Base-by-base conservation (phyloP, 53 echinoderm and acorn worm species). In the Temnopleurus reevesii region DNA sequence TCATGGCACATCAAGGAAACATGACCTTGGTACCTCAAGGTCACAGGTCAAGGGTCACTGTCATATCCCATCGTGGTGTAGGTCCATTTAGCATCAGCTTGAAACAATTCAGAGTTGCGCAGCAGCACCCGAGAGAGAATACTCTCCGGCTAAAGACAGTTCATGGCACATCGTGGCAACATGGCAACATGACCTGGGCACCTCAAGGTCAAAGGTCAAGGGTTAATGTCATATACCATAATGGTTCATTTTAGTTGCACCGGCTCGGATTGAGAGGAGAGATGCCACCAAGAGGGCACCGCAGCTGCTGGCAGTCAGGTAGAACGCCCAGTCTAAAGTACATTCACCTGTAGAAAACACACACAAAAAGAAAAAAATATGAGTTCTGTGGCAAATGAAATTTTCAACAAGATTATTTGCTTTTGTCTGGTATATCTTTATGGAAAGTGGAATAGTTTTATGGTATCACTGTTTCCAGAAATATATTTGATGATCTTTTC, bases 321-420 rank as follows among this genome's bases (percentile, higher is more conserved):
- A 92, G 93, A 93, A 96, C 19, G 95, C 95, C 94, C 93, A 96
- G 25, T 89, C 90, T 76, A 96, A 90, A 13, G 83, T 93, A 77
- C 96, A 96, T 15, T 92, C 82, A 81, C 96, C 96, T 96, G 64
- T 5, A 53, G 44, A 19, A 53, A 7, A 56, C 12, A 51, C 18
- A 45, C 45, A 56, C 36, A 85, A 85, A 28, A 15, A 81, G 29
- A 51, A 35, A 31, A 65, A 2, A 17, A 49, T 12, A 79, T 21
- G 41, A 71, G n/a, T n/a, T n/a, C n/a, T n/a, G n/a, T n/a, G n/a
- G n/a, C n/a, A n/a, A n/a, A n/a, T n/a, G n/a, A n/a, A n/a, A n/a
- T n/a, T n/a, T n/a, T n/a, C n/a, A n/a, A n/a, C n/a, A n/a, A n/a
- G n/a, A n/a, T n/a, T n/a, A n/a, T n/a, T n/a, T n/a, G n/a, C n/a